A percentile compares a stretch with the other conserved stretches of the same genome.
These are phyloP conservation scores for Avahi laniger DNA, from an alignment of 2,797 vertebrate genomes.

Conservation along the genomic window DNA sequence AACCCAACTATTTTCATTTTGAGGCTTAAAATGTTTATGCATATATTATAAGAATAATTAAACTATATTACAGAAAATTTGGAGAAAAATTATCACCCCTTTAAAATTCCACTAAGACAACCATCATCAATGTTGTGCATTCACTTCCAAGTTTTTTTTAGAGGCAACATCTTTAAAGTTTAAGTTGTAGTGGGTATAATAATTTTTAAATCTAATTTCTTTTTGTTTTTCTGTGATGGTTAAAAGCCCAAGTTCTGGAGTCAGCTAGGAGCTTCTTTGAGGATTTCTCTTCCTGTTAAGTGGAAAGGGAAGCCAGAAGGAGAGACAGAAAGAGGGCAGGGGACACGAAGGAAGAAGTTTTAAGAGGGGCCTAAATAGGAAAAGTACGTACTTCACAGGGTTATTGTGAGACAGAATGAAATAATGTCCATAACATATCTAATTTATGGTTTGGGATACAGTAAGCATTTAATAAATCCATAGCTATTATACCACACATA, in stretches of 20 bases:
- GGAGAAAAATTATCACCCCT: neutral
- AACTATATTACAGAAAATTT: neutral
- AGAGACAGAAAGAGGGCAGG: neutral
- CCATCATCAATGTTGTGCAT: neutral
- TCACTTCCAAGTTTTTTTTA: neutral
- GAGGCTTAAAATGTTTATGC: neutral
- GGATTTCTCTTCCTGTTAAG: neutral
- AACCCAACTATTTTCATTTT: neutral
- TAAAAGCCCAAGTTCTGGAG: neutral
- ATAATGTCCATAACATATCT: neutral
- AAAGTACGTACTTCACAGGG: neutral
- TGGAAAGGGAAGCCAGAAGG: neutral
- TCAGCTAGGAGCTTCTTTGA: neutral
- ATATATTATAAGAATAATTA: constrained; percentile 31
- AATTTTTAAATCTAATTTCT: neutral
- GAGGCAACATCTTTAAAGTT: neutral
- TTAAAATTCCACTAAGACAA: neutral
- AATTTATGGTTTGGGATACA: neutral
- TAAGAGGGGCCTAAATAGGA: neutral
- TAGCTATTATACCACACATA: neutral
- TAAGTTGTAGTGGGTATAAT: neutral
- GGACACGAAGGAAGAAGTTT: neutral
- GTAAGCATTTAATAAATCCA: neutral
- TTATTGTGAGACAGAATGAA: neutral
- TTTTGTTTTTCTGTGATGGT: constrained; percentile 6